Evolutionary conservation across 2,797 vertebrate species (phyloP).

Genomic region (Manis crassicaudata): DNA sequence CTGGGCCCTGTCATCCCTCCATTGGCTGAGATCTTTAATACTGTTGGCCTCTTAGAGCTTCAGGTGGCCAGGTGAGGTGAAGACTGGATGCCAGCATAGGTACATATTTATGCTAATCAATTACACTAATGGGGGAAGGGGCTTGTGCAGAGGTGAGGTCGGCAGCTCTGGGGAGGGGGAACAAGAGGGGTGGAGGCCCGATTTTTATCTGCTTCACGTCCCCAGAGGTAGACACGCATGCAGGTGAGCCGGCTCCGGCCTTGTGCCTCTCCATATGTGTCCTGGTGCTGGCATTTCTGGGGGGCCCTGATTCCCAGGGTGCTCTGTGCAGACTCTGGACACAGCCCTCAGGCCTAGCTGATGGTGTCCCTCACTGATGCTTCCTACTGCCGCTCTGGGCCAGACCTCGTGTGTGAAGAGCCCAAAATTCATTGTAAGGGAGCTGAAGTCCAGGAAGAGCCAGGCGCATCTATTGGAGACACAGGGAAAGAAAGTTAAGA

Average conservation of each 20-base stretch:
- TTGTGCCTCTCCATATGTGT: fast-evolving
- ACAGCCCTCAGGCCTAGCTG: fast-evolving
- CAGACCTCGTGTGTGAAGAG: not conserved
- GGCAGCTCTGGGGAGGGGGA: not conserved
- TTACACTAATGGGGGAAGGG: fast-evolving
- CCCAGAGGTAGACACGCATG: fast-evolving
- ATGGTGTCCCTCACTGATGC: fast-evolving
- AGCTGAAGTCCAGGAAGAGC: not conserved
- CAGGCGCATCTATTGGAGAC: not conserved
- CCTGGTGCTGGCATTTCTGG: not conserved
- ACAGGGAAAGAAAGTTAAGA: not conserved
- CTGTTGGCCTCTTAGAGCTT: not conserved
- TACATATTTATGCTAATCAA: too few species aligned
- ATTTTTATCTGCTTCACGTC: not conserved
- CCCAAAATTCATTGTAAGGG: not conserved
- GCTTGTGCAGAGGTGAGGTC: too few species aligned
- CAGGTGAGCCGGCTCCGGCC: too few species aligned
- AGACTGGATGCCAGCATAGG: not conserved
- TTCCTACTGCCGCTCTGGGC: not conserved
- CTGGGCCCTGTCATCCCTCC: not conserved
- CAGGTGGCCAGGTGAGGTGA: not conserved
- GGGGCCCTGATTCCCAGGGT: not conserved
- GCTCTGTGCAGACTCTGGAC: not conserved
- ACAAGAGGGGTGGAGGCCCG: fast-evolving
- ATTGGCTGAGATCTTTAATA: not conserved